These are phyloP conservation scores for Abrostola tripartita DNA, from an alignment of 2,888 invertebrate genomes.

Conservation along the genomic window DNA sequence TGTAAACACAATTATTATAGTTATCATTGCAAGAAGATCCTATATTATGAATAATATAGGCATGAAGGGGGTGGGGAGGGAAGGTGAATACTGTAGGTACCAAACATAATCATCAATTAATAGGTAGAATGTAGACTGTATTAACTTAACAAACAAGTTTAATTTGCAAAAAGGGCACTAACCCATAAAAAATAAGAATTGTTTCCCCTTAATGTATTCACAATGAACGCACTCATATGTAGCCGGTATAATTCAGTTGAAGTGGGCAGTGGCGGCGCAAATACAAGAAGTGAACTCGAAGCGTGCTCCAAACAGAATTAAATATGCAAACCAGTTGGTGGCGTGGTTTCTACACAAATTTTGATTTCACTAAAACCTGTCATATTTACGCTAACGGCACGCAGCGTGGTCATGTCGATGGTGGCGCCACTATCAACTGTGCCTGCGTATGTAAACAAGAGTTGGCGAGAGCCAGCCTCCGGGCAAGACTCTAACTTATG, in stretches of 20 bases:
- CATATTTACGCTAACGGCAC: conserved; percentile 64
- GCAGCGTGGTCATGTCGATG: conserved; percentile 35
- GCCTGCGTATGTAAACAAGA: conserved; percentile 70
- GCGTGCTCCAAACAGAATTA: conserved; percentile 53
- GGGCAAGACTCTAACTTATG: conserved; percentile 68
- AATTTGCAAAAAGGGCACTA: conserved; percentile 18
- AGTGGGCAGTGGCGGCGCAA: conserved; percentile 46
- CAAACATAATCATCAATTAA: too few relatives aligned
- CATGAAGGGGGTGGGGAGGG: too few relatives aligned
- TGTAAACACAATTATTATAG: too few relatives aligned
- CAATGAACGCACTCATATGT: conserved; percentile 32
- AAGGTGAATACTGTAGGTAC: too few relatives aligned
- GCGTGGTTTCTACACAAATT: conserved; percentile 69
- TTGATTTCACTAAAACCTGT: conserved; percentile 75
- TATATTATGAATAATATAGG: too few relatives aligned
- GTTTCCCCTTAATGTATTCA: conserved; percentile 53
- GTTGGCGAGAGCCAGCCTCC: conserved; percentile 71
- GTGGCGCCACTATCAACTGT: conserved; percentile 65
- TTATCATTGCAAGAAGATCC: too few relatives aligned
- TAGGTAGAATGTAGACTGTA: not conserved
- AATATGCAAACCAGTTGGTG: conserved; percentile 58
- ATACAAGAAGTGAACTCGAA: conserved; percentile 52
- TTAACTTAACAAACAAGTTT: conserved; percentile 6
- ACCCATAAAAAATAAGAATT: conserved; percentile 48
- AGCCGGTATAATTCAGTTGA: conserved; percentile 49